These are phyloP conservation scores for Macropus fuliginosus DNA, from an alignment of 2,797 vertebrate species.

Conservation along the genomic window DNA sequence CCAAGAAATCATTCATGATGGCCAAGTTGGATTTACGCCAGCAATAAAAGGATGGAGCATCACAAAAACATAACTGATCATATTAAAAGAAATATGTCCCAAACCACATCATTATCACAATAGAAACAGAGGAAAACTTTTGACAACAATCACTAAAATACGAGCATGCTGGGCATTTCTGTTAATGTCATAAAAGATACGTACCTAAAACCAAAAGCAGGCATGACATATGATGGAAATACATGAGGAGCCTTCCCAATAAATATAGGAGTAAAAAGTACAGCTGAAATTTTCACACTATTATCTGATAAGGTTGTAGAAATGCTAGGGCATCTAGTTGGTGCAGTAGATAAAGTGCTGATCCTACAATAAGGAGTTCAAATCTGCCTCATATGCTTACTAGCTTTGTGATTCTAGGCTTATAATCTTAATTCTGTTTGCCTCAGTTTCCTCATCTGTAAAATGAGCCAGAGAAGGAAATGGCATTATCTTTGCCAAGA, in stretches of 20 bases:
- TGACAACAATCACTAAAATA: background rate
- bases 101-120: background rate
- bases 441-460: background rate
- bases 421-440: background rate
- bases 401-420: background rate
- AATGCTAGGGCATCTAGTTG: background rate
- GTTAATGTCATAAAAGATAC: background rate
- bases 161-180: background rate
- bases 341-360: background rate
- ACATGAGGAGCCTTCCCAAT: background rate
- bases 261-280: background rate
- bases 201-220: background rate
- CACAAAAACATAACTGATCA: background rate
- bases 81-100: background rate
- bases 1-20: background rate
- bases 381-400: background rate
- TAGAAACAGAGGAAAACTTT: background rate
- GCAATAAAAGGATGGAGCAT: background rate
- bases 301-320: background rate
- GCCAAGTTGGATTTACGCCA: background rate
- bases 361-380: background rate
- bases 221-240: background rate
- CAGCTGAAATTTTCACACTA: background rate
- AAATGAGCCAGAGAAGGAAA: background rate
- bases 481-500: background rate